phyloP scores from a whole-genome alignment of 2,113 vertebrate species.

The Rhinichthys klamathensis region DNA sequence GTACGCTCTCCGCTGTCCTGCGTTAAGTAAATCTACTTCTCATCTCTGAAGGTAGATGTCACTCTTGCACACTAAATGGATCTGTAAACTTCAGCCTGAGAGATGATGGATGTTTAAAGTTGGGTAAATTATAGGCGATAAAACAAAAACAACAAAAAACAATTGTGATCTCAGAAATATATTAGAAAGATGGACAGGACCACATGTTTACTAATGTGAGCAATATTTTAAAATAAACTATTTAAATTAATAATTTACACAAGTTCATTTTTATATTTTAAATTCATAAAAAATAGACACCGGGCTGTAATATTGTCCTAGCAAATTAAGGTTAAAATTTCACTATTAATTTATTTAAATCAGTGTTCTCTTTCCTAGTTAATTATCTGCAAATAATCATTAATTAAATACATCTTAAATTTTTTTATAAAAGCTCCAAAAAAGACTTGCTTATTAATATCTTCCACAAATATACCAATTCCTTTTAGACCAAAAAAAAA shows the following conservation, averaged over 20 bases:
- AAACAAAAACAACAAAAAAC: neutral
- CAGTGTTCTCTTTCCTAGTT: neutral
- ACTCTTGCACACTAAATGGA: slow-evolving; percentile 75
- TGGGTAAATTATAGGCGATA: neutral
- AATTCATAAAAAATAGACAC: neutral
- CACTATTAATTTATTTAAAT: neutral
- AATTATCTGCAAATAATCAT: neutral
- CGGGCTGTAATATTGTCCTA: neutral
- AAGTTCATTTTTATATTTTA: neutral
- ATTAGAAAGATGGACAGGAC: neutral
- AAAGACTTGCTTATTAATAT: neutral
- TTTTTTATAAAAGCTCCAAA: neutral
- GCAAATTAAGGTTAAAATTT: neutral
- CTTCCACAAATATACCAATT: neutral
- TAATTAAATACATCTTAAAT: slow-evolving; percentile 4
- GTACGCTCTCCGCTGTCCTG: slow-evolving; percentile 48
- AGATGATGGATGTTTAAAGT: slow-evolving; percentile 12
- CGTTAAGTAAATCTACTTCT: neutral
- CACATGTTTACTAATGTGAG: neutral
- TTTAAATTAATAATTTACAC: neutral
- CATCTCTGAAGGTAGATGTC: slow-evolving; percentile 74
- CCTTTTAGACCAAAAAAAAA: neutral
- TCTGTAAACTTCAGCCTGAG: neutral
- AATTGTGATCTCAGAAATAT: neutral
- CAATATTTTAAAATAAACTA: neutral